These are phyloP conservation scores for Eurypyga helias DNA, from an alignment of 2,113 vertebrate genomes.

Conservation along the genomic window DNA sequence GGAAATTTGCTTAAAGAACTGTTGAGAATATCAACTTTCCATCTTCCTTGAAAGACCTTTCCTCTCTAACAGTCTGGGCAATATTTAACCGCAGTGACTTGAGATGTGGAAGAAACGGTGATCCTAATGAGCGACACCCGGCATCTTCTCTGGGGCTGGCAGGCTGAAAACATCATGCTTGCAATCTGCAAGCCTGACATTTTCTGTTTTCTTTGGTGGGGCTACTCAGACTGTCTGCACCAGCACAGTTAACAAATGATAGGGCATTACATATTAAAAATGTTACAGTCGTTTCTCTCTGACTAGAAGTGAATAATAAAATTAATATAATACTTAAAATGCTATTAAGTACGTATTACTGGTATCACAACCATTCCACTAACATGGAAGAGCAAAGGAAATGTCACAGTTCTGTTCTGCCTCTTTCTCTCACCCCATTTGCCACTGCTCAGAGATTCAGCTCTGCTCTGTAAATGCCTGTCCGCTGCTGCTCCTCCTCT, in stretches of 20 bases:
- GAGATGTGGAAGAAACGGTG: neutral
- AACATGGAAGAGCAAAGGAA: neutral
- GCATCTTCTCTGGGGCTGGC: neutral
- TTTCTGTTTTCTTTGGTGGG: neutral
- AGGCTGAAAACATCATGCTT: neutral
- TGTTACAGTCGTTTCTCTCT: neutral
- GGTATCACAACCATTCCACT: neutral
- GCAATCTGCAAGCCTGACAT: neutral
- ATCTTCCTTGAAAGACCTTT: neutral
- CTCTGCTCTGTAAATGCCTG: neutral
- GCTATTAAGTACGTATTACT: neutral
- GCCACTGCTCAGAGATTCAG: accelerated
- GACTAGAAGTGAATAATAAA: neutral
- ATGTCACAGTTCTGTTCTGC: neutral
- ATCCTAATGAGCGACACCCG: neutral
- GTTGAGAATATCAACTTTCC: neutral
- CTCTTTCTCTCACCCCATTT: accelerated
- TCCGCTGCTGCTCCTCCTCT: neutral
- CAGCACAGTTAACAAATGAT: neutral
- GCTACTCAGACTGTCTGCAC: neutral
- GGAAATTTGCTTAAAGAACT: neutral
- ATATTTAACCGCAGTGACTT: neutral
- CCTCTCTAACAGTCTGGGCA: neutral
- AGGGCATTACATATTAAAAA: neutral
- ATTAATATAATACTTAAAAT: neutral